phyloP scores from a whole-genome alignment of 2,888 invertebrate species.

The Lumbricus terrestris region DNA sequence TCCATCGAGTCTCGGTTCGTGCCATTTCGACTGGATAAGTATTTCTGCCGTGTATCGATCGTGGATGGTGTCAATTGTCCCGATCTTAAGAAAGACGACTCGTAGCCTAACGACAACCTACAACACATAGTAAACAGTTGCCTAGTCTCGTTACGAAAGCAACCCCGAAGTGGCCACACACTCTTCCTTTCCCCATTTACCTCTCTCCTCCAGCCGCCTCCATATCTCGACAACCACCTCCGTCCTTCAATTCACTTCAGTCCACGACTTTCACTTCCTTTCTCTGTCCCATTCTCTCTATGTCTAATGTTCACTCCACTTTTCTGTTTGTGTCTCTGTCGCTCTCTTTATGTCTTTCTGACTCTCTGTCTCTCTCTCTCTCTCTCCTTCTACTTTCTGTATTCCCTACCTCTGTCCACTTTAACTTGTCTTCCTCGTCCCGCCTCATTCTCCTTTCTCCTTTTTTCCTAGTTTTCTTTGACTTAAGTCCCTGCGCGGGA shows the following conservation, averaged over 20 bases:
- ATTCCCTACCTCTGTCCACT: not conserved
- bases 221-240: not conserved
- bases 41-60: slow-evolving; percentile 23
- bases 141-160: not conserved
- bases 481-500: not conserved
- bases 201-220: not conserved
- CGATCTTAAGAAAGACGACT: slow-evolving; percentile 23
- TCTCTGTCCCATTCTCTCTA: not conserved
- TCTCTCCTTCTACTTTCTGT: too few species aligned
- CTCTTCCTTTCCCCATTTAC: not conserved
- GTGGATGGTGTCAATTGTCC: slow-evolving; percentile 22
- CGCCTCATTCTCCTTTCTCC: not conserved
- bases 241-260: not conserved
- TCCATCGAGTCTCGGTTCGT: slow-evolving; percentile 19
- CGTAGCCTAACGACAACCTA: slow-evolving; percentile 20
- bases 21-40: slow-evolving; percentile 22
- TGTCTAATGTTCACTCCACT: not conserved
- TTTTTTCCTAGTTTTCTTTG: too few species aligned
- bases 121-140: not conserved
- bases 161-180: too few species aligned
- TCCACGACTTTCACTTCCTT: not conserved
- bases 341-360: too few species aligned
- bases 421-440: not conserved
- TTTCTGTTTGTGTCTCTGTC: not conserved
- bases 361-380: too few species aligned